Evolutionary conservation across 1,140 invertebrate genomes (phyloP), one percentile per base, ranked within the genome.

Genomic region (Penaeus japonicus): DNA sequence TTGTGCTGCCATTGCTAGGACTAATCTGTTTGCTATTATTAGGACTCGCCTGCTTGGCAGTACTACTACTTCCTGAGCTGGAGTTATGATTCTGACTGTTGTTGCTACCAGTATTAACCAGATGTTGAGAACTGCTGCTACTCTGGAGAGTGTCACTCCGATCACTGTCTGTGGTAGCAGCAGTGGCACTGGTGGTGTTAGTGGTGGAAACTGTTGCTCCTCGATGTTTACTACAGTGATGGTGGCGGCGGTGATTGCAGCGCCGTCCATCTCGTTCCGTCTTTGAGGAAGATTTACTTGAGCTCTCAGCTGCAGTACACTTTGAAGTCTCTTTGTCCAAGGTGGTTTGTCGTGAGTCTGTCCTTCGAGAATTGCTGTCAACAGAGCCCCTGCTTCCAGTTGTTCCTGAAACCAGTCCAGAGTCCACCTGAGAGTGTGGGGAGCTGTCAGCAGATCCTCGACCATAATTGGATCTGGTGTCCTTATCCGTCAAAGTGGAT

Each of bases 351-450:
- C 47, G 59, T 47, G 77, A 89, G 24, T 75, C 84, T 30, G 89
- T 54, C 17, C 89, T 80, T 27, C 84, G 84, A 4, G 84, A 81
- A 57, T 73, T 85, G 81, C 89, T 91, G 53, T 91, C 91, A 22
- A 90, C 89, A 30, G 91, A 92, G 20, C 91, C 91, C 22, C 91
- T 79, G 65, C 91, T 92, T 27, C 91, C 91, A 24, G 91, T 91
- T 12, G 91, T 92, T 32, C 90, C 90, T 55, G 90, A 89, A 39
- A 90, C 90, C 22, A 91, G 80, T 59, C 91, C 91, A 55, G 91
- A 92, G 84, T 92, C 91, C 24, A 90, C 90, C 73, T 91, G 91
- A 65, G 91, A 92, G 70, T 91, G 91, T 30, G 90, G 91, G 18
- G 91, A 91, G 83, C 90, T 90, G 89, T 91, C 91, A 32, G 89